Percentiles rank a stretch among this genome's conserved stretches.
These are phyloP conservation scores for Grus americana DNA, from an alignment of 2,113 vertebrate genomes.

Conservation along the genomic window DNA sequence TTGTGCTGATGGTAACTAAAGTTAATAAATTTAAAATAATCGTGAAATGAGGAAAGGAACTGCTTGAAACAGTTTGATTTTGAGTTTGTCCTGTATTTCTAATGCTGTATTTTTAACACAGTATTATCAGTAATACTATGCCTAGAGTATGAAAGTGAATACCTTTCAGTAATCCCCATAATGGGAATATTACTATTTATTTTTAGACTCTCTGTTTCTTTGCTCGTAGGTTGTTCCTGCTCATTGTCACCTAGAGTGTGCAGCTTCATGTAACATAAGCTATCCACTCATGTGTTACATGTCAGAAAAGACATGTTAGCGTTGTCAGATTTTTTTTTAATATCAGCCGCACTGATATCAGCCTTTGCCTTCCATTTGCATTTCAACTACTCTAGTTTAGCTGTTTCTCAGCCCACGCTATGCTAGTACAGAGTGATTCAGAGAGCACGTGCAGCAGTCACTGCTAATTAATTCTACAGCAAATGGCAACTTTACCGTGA, in stretches of 20 bases:
- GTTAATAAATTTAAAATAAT: background rate
- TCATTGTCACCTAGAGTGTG: background rate
- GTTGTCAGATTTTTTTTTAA: background rate
- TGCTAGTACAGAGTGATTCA: background rate
- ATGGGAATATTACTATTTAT: background rate
- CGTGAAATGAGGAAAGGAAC: background rate
- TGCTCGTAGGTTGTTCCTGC: background rate
- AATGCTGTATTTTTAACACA: background rate
- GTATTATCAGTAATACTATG: background rate
- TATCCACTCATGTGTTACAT: background rate
- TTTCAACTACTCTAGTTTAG: background rate
- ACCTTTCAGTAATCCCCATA: background rate
- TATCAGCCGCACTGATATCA: background rate
- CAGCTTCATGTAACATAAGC: background rate
- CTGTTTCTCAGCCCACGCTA: background rate
- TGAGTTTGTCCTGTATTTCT: background rate
- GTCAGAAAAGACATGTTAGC: background rate
- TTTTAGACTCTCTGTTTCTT: background rate
- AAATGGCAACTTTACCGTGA: background rate
- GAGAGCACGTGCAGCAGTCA: background rate
- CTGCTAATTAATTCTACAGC: background rate
- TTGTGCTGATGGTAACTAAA: background rate
- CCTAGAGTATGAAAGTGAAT: background rate
- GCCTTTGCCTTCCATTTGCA: background rate
- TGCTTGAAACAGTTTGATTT: background rate